phyloP scores from a whole-genome alignment of 2,113 vertebrate species.

The Rhinopomastus cyanomelas region DNA sequence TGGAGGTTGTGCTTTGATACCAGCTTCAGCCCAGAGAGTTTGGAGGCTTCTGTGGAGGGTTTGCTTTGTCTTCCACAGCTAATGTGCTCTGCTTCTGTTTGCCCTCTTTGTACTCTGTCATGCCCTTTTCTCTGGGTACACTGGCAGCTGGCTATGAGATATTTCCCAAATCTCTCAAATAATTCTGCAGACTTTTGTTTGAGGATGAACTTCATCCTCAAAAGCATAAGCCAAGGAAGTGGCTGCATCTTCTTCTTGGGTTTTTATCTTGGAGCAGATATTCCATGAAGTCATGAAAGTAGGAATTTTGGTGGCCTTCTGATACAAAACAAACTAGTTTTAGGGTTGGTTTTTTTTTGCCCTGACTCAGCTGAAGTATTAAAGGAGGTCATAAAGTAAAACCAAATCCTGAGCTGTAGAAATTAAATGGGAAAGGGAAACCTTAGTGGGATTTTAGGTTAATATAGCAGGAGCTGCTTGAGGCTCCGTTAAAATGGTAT shows the following conservation, averaged over 20 bases:
- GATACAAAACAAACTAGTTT: neutral
- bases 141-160: neutral
- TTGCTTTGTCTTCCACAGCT: neutral
- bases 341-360: neutral
- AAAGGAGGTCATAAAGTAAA: neutral
- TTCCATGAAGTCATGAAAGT: neutral
- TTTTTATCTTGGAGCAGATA: neutral
- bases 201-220: neutral
- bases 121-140: neutral
- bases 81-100: constrained; percentile 2
- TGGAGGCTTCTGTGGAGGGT: neutral
- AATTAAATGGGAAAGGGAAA: constrained; percentile 9
- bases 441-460: neutral
- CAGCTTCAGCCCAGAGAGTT: neutral
- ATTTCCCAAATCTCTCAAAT: neutral
- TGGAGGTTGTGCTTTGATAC: constrained; percentile 52
- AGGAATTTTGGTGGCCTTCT: neutral
- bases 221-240: neutral
- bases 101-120: fast-evolving
- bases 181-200: neutral
- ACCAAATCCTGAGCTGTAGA: neutral
- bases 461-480: constrained; percentile 1
- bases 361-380: neutral
- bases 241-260: neutral
- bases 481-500: constrained; percentile 1